Evolutionary conservation across 2,113 vertebrate species (phyloP).

Genomic region (Cavia porcellus): DNA sequence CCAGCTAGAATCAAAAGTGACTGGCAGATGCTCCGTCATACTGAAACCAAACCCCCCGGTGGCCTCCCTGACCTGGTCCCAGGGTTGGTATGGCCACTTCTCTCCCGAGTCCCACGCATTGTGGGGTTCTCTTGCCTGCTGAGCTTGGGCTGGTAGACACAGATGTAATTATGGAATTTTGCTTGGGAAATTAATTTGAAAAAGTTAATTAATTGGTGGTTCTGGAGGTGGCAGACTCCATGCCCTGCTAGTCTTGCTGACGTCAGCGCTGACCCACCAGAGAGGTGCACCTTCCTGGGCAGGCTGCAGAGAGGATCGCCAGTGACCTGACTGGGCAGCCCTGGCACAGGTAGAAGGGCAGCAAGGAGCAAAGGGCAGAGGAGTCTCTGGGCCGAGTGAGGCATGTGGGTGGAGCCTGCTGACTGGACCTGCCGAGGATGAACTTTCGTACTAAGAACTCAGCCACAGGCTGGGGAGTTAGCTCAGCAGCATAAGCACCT

Average conservation of each 20-base stretch:
- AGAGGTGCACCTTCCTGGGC: conserved; percentile 35
- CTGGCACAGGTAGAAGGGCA: not conserved
- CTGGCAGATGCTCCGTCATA: not conserved
- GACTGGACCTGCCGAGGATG: not conserved
- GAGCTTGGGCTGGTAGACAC: conserved; percentile 58
- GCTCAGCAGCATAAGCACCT: too few species aligned
- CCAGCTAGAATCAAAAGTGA: not conserved
- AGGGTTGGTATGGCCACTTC: not conserved
- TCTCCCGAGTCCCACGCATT: not conserved
- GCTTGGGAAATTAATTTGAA: conserved; percentile 83
- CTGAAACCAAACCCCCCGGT: conserved; percentile 10
- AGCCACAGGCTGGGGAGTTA: not conserved
- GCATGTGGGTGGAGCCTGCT: not conserved
- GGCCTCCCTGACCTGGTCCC: not conserved
- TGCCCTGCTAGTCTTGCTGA: conserved; percentile 63
- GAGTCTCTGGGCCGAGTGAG: not conserved
- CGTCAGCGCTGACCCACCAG: conserved; percentile 63
- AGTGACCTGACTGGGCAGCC: not conserved
- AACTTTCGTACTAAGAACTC: not conserved
- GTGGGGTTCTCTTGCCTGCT: conserved; percentile 49
- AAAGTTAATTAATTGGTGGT: conserved; percentile 84
- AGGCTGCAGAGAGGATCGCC: not conserved
- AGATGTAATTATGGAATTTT: conserved; percentile 83
- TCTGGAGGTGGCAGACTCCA: conserved; percentile 75
- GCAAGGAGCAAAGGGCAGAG: not conserved